phyloP scores from a whole-genome alignment of 2,113 vertebrate species.

The Prunella himalayana region DNA sequence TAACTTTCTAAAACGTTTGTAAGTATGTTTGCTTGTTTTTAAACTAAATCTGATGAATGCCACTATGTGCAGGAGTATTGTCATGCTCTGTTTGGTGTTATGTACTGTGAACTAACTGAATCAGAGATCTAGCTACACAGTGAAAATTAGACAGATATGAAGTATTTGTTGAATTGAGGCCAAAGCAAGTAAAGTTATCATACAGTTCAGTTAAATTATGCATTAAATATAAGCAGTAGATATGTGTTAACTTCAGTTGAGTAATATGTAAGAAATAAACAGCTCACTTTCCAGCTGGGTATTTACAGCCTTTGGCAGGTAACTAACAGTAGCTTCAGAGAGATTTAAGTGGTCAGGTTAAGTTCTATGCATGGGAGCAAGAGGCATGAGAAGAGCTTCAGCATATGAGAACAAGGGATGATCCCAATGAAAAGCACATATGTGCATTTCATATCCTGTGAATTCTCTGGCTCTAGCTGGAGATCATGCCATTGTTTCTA shows the following conservation, averaged over 20 bases:
- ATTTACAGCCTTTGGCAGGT: not conserved
- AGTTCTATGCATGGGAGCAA: not conserved
- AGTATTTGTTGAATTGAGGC: not conserved
- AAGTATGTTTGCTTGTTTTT: not conserved
- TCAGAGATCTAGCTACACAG: not conserved
- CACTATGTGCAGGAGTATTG: not conserved
- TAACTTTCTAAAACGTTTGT: not conserved
- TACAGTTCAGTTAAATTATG: not conserved
- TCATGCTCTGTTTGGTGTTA: not conserved
- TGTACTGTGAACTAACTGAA: not conserved
- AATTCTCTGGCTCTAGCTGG: not conserved
- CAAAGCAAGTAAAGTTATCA: not conserved
- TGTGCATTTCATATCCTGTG: not conserved
- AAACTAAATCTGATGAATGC: not conserved
- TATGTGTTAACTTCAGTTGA: not conserved
- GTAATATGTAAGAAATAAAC: not conserved
- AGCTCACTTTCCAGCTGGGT: not conserved
- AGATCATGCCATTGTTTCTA: slow-evolving; percentile 26
- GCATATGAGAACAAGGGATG: not conserved
- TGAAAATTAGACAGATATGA: not conserved
- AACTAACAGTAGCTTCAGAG: not conserved
- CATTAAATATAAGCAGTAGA: not conserved
- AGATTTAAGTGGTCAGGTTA: not conserved
- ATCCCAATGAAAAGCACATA: not conserved
- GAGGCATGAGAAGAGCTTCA: not conserved